Conservation (phyloP, 2,888 invertebrate genomes). For the Alitta virens region DNA sequence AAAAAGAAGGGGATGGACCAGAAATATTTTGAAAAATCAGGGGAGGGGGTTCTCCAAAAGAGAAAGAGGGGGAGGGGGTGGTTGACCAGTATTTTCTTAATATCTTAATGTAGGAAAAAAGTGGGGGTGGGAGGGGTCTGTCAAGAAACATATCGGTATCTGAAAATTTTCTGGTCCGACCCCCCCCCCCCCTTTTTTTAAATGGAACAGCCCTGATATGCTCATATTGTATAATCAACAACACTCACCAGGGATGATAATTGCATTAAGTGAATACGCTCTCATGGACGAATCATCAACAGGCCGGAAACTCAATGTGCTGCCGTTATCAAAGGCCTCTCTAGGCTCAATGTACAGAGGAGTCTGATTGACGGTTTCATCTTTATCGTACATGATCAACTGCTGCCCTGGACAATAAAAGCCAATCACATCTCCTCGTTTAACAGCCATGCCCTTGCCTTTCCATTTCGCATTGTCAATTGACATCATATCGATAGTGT, state of each 20-base stretch:
- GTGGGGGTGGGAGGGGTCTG: no score
- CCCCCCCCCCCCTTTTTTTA: no score
- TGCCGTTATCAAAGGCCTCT: background rate
- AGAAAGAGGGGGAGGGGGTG: no score
- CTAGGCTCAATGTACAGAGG: constrained; percentile 13
- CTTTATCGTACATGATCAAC: constrained; percentile 7
- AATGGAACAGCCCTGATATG: no score
- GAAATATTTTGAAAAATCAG: no score
- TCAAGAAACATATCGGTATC: no score
- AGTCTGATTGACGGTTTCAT: constrained; percentile 8
- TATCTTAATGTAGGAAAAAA: no score
- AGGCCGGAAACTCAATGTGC: background rate
- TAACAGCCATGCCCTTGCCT: constrained; percentile 6
- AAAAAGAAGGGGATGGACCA: no score
- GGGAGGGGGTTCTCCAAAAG: no score
- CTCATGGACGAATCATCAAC: constrained; percentile 14
- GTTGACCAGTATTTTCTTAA: no score
- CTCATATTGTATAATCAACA: no score
- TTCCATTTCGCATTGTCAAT: constrained; percentile 3
- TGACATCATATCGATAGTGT: constrained; percentile 21
- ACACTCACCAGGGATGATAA: constrained; percentile 16
- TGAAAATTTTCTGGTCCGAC: no score
- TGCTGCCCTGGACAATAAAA: constrained; percentile 21
- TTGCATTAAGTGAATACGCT: constrained; percentile 23
- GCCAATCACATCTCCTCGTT: constrained; percentile 28